Percentiles rank a stretch among this genome's conserved stretches.
Conservation (phyloP, 2,888 invertebrate genomes). For the Lasius fuliginosus region DNA sequence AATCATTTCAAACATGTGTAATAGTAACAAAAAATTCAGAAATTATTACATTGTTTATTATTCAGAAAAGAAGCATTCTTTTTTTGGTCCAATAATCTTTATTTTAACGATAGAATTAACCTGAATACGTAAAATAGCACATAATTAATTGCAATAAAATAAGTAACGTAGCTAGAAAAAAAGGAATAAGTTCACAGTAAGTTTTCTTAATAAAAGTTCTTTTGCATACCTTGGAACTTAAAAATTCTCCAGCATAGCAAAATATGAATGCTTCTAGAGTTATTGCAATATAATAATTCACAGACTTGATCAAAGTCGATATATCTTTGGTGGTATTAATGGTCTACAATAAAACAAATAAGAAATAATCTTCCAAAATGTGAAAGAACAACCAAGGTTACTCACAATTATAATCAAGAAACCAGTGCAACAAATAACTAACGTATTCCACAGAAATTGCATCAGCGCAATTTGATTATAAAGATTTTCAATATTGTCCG, state of each 20-base stretch:
- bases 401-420: conserved; percentile 71
- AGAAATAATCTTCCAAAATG: not conserved
- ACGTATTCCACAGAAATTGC: conserved; percentile 68
- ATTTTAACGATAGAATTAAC: not conserved
- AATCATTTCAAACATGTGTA: not conserved
- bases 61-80: not conserved
- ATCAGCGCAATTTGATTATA: conserved; percentile 67
- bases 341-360: conserved; percentile 48
- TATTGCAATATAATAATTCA: conserved; percentile 59
- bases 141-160: not conserved
- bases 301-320: conserved; percentile 58
- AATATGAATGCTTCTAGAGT: conserved; percentile 64
- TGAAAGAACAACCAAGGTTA: not conserved
- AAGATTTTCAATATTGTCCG: conserved; percentile 63
- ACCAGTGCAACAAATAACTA: conserved; percentile 70
- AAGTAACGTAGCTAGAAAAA: not conserved
- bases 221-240: conserved; percentile 62
- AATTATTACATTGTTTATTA: not conserved
- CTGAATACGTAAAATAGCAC: not conserved
- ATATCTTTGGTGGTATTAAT: conserved; percentile 35
- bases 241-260: conserved; percentile 71
- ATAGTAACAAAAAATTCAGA: not conserved
- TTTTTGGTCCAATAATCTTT: not conserved
- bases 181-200: not conserved
- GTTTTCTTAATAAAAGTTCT: not conserved